Conservation (phyloP, 2,888 invertebrate genomes). For the Diplolepis rosae region DNA sequence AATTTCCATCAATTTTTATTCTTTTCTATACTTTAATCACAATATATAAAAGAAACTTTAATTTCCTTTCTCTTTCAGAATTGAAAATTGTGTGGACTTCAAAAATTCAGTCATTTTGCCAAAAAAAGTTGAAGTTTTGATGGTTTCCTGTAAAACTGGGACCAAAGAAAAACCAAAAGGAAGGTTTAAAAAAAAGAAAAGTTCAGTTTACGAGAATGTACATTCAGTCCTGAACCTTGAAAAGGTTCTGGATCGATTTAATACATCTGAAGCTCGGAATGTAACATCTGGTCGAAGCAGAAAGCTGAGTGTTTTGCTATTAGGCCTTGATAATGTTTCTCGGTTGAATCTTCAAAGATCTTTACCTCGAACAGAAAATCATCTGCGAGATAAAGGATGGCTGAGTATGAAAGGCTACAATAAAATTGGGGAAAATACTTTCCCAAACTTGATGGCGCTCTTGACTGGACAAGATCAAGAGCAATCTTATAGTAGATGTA, state of each 20-base stretch:
- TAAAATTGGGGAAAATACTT: constrained; percentile 91
- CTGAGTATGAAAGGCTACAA: constrained; percentile 84
- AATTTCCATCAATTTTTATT: neutral
- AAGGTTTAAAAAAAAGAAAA: constrained; percentile 32
- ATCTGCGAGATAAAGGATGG: constrained; percentile 82
- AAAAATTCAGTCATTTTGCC: constrained; percentile 66
- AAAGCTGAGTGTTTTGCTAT: constrained; percentile 81
- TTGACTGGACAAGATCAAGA: constrained; percentile 80
- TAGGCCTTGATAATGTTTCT: constrained; percentile 92
- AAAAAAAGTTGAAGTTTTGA: constrained; percentile 73
- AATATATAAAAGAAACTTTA: neutral
- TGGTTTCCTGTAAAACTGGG: constrained; percentile 74
- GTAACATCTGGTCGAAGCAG: constrained; percentile 45
- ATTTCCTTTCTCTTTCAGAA: constrained; percentile 60
- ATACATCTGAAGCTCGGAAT: constrained; percentile 37
- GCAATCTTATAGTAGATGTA: constrained; percentile 74
- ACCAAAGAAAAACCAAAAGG: constrained; percentile 57
- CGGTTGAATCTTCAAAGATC: constrained; percentile 84
- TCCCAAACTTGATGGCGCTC: constrained; percentile 90
- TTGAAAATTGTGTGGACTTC: constrained; percentile 75
- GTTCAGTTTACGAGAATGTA: constrained; percentile 75
- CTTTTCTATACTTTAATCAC: no score
- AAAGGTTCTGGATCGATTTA: constrained; percentile 73
- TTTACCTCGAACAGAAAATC: constrained; percentile 82
- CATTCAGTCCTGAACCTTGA: constrained; percentile 77